Conservation (phyloP, 2,113 vertebrate species). For the Microtus montanus region DNA sequence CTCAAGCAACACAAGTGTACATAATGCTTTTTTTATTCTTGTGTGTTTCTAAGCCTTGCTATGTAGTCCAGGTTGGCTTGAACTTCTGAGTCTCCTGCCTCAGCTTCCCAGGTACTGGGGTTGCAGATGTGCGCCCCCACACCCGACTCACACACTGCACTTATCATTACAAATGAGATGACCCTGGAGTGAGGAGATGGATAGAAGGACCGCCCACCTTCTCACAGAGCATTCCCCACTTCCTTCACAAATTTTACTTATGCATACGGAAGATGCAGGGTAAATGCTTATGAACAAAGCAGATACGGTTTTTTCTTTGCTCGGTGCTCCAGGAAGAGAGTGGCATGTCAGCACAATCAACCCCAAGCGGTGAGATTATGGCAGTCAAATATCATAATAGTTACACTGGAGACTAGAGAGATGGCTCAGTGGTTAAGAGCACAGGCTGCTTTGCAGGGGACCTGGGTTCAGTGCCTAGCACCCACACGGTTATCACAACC, state of each 20-base stretch:
- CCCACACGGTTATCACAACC: background rate
- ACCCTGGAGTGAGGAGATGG: background rate
- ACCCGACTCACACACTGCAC: background rate
- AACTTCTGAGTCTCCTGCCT: background rate
- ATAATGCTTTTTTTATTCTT: background rate
- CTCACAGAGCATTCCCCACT: background rate
- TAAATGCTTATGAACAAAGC: background rate
- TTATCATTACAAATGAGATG: background rate
- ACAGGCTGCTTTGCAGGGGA: too few relatives aligned
- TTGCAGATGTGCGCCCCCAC: background rate
- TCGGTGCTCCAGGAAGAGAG: background rate
- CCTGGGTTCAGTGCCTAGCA: background rate
- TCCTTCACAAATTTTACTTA: background rate
- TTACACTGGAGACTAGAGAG: background rate
- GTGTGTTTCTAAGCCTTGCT: background rate
- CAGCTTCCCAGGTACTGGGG: background rate
- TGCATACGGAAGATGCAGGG: background rate
- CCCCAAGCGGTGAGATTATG: background rate
- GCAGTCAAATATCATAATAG: background rate
- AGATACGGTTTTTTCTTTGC: accelerated
- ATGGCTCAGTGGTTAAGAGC: background rate
- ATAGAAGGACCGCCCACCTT: background rate
- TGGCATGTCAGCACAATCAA: background rate
- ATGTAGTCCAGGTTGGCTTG: background rate
- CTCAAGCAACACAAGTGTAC: background rate